These are phyloP conservation scores for Liposcelis brunnea DNA, from an alignment of 2,888 invertebrate genomes.

Conservation along the genomic window DNA sequence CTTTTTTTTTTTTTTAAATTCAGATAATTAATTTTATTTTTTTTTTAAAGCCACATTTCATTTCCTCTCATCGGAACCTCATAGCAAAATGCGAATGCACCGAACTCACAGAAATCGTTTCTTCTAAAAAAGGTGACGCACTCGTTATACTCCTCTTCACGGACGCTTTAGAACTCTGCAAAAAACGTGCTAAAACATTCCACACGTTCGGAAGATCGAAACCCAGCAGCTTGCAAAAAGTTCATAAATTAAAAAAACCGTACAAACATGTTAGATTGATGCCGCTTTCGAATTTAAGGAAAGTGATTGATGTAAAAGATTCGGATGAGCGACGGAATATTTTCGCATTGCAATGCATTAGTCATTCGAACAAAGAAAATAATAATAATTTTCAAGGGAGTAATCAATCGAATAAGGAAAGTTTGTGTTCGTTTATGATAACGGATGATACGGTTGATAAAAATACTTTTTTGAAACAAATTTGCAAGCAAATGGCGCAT, in stretches of 20 bases:
- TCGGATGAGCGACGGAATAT: constrained; percentile 43
- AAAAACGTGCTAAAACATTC: constrained; percentile 58
- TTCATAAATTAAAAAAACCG: constrained; percentile 38
- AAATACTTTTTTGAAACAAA: constrained; percentile 55
- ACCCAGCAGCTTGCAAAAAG: constrained; percentile 34
- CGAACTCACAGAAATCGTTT: constrained; percentile 67
- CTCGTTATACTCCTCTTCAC: constrained; percentile 85
- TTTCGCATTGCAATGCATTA: too few relatives aligned
- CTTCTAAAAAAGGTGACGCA: constrained; percentile 62
- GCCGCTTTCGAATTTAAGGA: constrained; percentile 72
- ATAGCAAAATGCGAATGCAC: constrained; percentile 76
- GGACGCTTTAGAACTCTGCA: constrained; percentile 82
- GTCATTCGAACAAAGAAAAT: too few relatives aligned
- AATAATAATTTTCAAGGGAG: background rate
- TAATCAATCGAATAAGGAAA: constrained; percentile 50
- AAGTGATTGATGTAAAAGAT: constrained; percentile 79
- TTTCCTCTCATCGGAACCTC: constrained; percentile 84
- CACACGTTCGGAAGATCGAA: constrained; percentile 50
- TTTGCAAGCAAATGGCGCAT: constrained; percentile 83
- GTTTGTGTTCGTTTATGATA: constrained; percentile 72
- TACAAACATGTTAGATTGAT: constrained; percentile 84
- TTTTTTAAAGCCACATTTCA: constrained; percentile 56
- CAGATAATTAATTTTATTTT: too few relatives aligned
- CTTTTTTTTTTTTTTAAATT: constrained; percentile 1
- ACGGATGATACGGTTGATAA: constrained; percentile 71